Conservation (phyloP, 2,888 invertebrate genomes). For the Eilema griseolum region DNA sequence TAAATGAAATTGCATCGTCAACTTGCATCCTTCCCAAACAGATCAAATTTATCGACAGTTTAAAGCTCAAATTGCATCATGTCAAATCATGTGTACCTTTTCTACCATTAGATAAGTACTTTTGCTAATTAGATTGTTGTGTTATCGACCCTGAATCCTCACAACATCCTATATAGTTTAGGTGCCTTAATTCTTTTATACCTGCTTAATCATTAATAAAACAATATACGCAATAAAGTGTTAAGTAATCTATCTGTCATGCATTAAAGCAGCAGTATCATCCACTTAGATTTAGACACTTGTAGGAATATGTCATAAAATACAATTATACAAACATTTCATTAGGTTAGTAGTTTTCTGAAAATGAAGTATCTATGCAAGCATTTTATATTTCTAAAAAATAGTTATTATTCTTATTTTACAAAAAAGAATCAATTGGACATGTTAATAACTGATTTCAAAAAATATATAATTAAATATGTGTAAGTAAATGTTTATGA, state of each 20-base stretch:
- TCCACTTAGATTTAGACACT: slow-evolving; percentile 6
- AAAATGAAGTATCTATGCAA: slow-evolving; percentile 7
- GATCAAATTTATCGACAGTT: neutral
- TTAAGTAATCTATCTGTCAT: neutral
- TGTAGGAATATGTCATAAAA: slow-evolving; percentile 6
- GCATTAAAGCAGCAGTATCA: neutral
- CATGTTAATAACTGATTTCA: neutral
- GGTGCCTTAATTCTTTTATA: slow-evolving; percentile 9
- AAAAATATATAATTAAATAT: neutral
- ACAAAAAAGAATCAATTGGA: neutral
- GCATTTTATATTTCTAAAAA: neutral
- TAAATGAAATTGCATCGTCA: too few relatives aligned
- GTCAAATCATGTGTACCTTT: neutral
- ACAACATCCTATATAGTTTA: neutral
- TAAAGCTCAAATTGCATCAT: neutral
- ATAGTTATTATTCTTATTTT: neutral
- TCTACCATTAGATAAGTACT: neutral
- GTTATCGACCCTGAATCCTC: too few relatives aligned
- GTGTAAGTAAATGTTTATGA: slow-evolving; percentile 4
- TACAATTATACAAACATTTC: slow-evolving; percentile 8
- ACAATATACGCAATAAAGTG: slow-evolving; percentile 8
- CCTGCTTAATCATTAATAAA: slow-evolving; percentile 1
- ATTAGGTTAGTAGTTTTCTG: slow-evolving; percentile 7
- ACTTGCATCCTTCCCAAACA: neutral
- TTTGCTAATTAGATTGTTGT: neutral